Percentiles rank a stretch among this genome's conserved stretches.
Conservation (phyloP, 2,797 vertebrate species). For the Euthynnus affinis region DNA sequence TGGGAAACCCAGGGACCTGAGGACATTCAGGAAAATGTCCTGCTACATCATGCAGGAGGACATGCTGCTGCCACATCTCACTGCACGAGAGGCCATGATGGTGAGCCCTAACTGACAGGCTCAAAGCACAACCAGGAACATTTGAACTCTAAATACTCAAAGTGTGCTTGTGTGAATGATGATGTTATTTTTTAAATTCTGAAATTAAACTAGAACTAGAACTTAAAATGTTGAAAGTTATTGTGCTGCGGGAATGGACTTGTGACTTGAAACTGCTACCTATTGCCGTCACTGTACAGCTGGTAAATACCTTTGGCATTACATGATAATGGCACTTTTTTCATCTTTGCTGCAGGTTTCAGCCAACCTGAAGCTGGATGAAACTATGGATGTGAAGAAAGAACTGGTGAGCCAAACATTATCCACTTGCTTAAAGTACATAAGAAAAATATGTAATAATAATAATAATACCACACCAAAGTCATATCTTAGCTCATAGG, state of each 20-base stretch:
- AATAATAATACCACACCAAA: neutral
- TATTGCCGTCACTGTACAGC: neutral
- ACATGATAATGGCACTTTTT: neutral
- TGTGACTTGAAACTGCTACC: slow-evolving; percentile 6
- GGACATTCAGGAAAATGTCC: slow-evolving; percentile 97
- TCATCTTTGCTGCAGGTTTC: slow-evolving; percentile 87
- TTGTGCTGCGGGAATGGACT: neutral
- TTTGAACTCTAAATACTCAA: neutral
- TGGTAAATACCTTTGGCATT: slow-evolving; percentile 1
- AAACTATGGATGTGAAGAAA: slow-evolving; percentile 93
- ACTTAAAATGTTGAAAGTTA: neutral
- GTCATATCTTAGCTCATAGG: neutral
- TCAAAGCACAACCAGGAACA: neutral
- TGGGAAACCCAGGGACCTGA: slow-evolving; percentile 89
- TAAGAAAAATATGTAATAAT: neutral
- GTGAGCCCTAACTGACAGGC: slow-evolving; percentile 62
- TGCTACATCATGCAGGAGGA: slow-evolving; percentile 99
- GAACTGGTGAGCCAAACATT: slow-evolving; percentile 87
- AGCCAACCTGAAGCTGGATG: slow-evolving; percentile 93
- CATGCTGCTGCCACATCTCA: slow-evolving; percentile 94
- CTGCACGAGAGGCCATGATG: slow-evolving; percentile 93
- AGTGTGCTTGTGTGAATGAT: neutral
- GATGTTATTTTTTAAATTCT: neutral
- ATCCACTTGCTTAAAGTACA: neutral
- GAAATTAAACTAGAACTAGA: neutral